Base-by-base conservation (phyloP, 2,888 invertebrate genomes). In the Lasiommata megera region DNA sequence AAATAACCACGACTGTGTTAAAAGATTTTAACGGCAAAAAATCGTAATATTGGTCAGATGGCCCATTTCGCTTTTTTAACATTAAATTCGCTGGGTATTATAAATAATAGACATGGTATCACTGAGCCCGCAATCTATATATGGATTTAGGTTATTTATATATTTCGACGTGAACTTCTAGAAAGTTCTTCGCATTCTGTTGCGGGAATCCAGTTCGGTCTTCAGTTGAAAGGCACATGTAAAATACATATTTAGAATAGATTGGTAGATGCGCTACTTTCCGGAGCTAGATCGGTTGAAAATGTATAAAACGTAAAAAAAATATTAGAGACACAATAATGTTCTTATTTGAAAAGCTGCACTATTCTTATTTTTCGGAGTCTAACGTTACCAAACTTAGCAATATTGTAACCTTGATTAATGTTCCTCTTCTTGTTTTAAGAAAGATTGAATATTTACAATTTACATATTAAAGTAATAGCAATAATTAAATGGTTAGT, bases 381-480 rank as follows among this genome's bases (percentile, higher is more conserved):
- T 83, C 78, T 75, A 82, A 81, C 77, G 87, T 90, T 90, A 90
- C 90, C 90, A 86, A 82, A 82, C 84, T 82, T 84, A 88, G 85
- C 83, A 84, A 88, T 88, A 88, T 81, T 79, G 76, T 80, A 84
- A 90, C 86, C 88, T 86, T 89, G 75, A 88, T 87, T 84, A 81
- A 91, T 90, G 91, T 91, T 91, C 91, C 91, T 91, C 89, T 87
- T 86, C 85, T 90, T 90, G 73, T 90, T 86, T 90, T 91, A 91
- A 90, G 91, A 88, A 88, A 91, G 86, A 90, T 84, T 84, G 75
- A 84, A 89, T 91, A 91, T 91, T 91, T 92, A 91, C 91, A 88
- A 86, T 88, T 80, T 88, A 90, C 85, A 88, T 77, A 84, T 78
- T 67, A 79, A 84, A 76, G 71, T 75, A 77, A 86, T 90, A 91